These are phyloP conservation scores for Calycopis cecrops DNA, from an alignment of 1,140 invertebrate genomes.

Conservation along the genomic window DNA sequence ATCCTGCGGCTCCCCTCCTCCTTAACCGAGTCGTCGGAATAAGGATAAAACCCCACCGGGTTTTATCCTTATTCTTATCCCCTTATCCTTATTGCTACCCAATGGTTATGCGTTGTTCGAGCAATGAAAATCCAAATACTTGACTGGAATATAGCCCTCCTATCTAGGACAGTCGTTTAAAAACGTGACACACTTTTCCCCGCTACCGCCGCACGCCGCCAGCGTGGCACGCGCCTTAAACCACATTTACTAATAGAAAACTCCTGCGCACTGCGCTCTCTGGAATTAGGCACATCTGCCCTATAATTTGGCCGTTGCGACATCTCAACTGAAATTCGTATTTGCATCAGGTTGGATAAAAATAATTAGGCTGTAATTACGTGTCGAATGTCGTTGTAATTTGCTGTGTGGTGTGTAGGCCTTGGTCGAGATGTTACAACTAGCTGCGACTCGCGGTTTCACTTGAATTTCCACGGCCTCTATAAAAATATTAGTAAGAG, in stretches of 20 bases:
- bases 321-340: constrained; percentile 31
- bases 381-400: constrained; percentile 3
- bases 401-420: neutral
- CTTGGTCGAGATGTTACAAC: constrained; percentile 11
- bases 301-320: constrained; percentile 58
- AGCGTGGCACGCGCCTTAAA: constrained; percentile 32
- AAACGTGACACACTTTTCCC: neutral
- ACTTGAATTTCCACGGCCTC: no score
- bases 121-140: no score
- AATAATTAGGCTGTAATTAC: constrained; percentile 15
- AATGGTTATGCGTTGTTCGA: no score
- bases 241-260: constrained; percentile 68
- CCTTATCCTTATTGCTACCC: no score
- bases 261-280: constrained; percentile 50
- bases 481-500: no score
- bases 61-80: no score
- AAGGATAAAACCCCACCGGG: no score
- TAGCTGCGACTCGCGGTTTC: no score
- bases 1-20: no score
- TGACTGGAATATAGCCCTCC: no score
- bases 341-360: constrained; percentile 26
- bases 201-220: neutral
- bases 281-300: constrained; percentile 61
- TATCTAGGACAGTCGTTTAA: no score
- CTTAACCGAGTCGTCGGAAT: no score